These are phyloP conservation scores for Euspilapteryx auroguttella DNA, from an alignment of 2,888 invertebrate genomes.

Conservation along the genomic window DNA sequence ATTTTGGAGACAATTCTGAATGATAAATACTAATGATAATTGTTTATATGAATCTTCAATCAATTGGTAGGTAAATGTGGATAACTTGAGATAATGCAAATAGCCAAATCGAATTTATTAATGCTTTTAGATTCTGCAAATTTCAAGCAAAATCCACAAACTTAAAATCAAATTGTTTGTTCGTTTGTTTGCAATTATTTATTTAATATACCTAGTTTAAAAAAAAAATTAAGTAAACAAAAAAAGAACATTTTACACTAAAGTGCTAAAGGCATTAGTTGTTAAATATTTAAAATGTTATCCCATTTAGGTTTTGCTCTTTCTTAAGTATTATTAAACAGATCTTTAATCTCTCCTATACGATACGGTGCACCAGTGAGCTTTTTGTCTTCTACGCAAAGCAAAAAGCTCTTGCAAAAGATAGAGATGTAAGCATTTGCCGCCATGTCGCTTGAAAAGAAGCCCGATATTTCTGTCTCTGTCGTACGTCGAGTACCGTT, in stretches of 20 bases:
- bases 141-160: too few relatives aligned
- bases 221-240: slow-evolving; percentile 29
- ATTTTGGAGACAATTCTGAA: too few relatives aligned
- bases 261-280: too few relatives aligned
- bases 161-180: too few relatives aligned
- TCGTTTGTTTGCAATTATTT: too few relatives aligned
- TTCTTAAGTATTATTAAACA: slow-evolving; percentile 51
- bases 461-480: slow-evolving; percentile 24
- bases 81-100: too few relatives aligned
- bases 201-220: too few relatives aligned
- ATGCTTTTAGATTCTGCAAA: too few relatives aligned
- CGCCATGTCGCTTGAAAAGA: slow-evolving; percentile 12
- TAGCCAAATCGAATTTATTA: too few relatives aligned
- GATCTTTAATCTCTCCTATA: slow-evolving; percentile 42
- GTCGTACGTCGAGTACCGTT: slow-evolving; percentile 22
- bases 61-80: too few relatives aligned
- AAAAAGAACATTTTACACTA: slow-evolving; percentile 52
- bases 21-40: too few relatives aligned
- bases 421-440: slow-evolving; percentile 19
- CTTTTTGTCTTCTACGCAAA: slow-evolving; percentile 23
- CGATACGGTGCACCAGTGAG: slow-evolving; percentile 21
- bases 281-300: slow-evolving; percentile 55
- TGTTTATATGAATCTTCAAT: too few relatives aligned
- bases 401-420: slow-evolving; percentile 14
- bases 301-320: slow-evolving; percentile 45